Evolutionary conservation across 2,113 vertebrate genomes (phyloP).

Genomic region (Plestiodon gilberti): DNA sequence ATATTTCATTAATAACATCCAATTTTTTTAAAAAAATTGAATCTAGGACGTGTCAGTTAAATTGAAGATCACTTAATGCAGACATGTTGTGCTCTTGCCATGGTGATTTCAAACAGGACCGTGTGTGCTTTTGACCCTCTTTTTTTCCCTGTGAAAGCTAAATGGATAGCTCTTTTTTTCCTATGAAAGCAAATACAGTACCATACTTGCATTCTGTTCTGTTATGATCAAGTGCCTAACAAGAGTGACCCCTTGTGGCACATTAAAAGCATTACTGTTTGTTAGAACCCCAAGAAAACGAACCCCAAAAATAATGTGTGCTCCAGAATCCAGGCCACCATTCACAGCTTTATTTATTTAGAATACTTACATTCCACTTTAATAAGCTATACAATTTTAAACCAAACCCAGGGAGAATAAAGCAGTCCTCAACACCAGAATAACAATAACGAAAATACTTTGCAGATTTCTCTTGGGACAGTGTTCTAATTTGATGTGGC

Average conservation of each 20-base stretch:
- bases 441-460: not conserved
- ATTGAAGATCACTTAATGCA: not conserved
- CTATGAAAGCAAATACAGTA: not conserved
- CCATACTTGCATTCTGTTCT: not conserved
- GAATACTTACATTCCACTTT: not conserved
- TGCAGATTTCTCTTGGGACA: not conserved
- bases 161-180: not conserved
- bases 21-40: too few species aligned
- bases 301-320: not conserved
- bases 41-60: not conserved
- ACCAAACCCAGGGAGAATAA: not conserved
- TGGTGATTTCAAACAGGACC: not conserved
- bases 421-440: not conserved
- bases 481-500: not conserved
- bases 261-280: not conserved
- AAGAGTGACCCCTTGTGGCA: not conserved
- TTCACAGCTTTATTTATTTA: not conserved
- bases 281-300: not conserved
- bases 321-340: not conserved
- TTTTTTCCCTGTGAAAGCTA: not conserved
- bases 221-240: not conserved
- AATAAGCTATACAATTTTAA: not conserved
- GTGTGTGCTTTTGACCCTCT: not conserved
- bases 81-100: not conserved
- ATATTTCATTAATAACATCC: too few species aligned